Base-by-base conservation (phyloP, 2,888 invertebrate genomes). In the Dione vanillae region DNA sequence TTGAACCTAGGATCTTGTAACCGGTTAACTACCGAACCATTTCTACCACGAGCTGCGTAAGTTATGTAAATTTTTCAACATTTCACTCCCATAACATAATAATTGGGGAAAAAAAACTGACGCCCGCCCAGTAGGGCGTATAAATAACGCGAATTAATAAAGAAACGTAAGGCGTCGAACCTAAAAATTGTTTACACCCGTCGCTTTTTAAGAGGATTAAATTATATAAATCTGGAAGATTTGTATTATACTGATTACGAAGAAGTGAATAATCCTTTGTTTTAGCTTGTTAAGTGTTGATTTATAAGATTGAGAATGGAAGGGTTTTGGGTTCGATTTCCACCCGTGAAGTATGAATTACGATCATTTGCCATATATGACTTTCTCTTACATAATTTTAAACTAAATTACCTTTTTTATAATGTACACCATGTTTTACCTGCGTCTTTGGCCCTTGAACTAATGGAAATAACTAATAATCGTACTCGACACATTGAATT, bases 121-220 rank as follows among this genome's bases (percentile, higher is more conserved):
- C 67, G 27, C 27, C 27, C 27, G 27, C 27, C 27, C 27, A 71
- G 49, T 59, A 40, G 47, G 20, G 52, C 71, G 65, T 56, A 72
- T 72, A 74, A 74, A 72, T 74, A 65, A 67, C 54, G 12, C 52
- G 65, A 74, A 74, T 74, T 74, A 74, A 74, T 72, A 74, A 74
- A 72, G 69, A 67, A 72, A 70, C 67, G 74, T 27, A 27, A 27
- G 5, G 27, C 69, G 69, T 74, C 70, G 70, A 74, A 67, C 74
- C 67, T 74, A 71, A 74, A 72, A 74, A 74, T 67, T 74, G 73
- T 73, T 73, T 45, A 67, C 66, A 67, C 66, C 70, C 66, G 66
- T 70, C 49, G 62, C 62, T 41, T 12, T 40, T 41, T 49, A 61
- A 66, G 61, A 43, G 62, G 52, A 54, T 67, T 66, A 67, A 16